These are phyloP conservation scores for Achatina immaculata DNA, from an alignment of 1,140 invertebrate genomes.

Conservation along the genomic window DNA sequence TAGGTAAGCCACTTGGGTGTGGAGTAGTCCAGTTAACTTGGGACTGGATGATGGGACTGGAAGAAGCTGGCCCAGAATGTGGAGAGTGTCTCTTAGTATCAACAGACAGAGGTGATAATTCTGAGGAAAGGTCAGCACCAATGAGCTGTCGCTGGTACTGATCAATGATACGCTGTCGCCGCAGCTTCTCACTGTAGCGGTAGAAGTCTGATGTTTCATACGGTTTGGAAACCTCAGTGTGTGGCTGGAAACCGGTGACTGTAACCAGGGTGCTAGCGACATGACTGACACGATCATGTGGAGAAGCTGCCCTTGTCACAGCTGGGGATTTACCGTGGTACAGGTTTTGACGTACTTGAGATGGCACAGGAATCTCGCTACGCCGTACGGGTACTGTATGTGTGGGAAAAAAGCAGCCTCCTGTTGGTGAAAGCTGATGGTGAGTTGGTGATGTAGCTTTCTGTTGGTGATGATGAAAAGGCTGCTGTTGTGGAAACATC, in stretches of 20 bases:
- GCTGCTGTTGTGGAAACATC: conserved; percentile 5
- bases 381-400: conserved; percentile 5
- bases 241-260: conserved; percentile 69
- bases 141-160: conserved; percentile 59
- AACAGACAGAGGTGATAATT: conserved; percentile 53
- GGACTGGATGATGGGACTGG: no score
- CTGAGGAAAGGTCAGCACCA: conserved; percentile 43
- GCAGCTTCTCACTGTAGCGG: conserved; percentile 94
- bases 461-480: conserved; percentile 24
- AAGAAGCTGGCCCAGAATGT: conserved; percentile 45
- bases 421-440: no score
- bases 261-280: conserved; percentile 54
- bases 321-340: no score
- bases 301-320: conserved; percentile 27
- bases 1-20: no score
- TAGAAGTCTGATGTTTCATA: conserved; percentile 98
- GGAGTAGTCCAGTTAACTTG: no score
- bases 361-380: not conserved
- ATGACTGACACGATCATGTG: conserved; percentile 25
- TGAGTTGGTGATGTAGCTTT: conserved; percentile 4
- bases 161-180: conserved; percentile 74
- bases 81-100: conserved; percentile 43
- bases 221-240: conserved; percentile 92
- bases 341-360: not conserved
- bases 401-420: no score